A percentile compares a stretch with the other conserved stretches of the same genome.
phyloP scores from a whole-genome alignment of 2,113 vertebrate genomes.

The Australoheros scitulus region DNA sequence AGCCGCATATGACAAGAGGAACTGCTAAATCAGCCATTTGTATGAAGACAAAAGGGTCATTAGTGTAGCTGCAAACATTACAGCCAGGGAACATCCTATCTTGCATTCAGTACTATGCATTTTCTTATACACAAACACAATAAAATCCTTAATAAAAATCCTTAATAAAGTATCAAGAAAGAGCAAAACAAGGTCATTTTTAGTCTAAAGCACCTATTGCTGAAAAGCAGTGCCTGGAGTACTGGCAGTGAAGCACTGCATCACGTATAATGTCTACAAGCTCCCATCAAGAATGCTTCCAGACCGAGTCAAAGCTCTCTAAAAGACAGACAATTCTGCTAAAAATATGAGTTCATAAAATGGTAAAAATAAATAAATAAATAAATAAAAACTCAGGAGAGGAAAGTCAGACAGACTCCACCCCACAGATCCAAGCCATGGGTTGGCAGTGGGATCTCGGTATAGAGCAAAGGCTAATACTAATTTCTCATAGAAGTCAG shows the following conservation, averaged over 20 bases:
- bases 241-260: slow-evolving; percentile 2
- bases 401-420: not conserved
- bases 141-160: not conserved
- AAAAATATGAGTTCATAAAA: not conserved
- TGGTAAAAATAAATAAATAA: not conserved
- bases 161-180: not conserved
- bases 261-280: not conserved
- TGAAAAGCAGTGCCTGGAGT: not conserved
- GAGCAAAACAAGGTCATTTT: not conserved
- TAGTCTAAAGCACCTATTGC: not conserved
- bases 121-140: slow-evolving; percentile 8
- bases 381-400: not conserved
- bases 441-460: not conserved
- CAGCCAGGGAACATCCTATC: not conserved
- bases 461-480: not conserved
- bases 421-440: not conserved
- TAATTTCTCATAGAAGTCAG: not conserved
- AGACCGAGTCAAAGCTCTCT: not conserved
- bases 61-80: slow-evolving; percentile 12
- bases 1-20: slow-evolving; percentile 10
- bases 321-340: not conserved
- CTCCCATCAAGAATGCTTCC: not conserved
- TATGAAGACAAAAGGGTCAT: slow-evolving; percentile 9
- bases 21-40: slow-evolving; percentile 22
- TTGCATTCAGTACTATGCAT: not conserved